Percentiles rank a stretch among this genome's conserved stretches.
phyloP scores from a whole-genome alignment of 2,888 invertebrate genomes.

The Hylaea fasciaria region DNA sequence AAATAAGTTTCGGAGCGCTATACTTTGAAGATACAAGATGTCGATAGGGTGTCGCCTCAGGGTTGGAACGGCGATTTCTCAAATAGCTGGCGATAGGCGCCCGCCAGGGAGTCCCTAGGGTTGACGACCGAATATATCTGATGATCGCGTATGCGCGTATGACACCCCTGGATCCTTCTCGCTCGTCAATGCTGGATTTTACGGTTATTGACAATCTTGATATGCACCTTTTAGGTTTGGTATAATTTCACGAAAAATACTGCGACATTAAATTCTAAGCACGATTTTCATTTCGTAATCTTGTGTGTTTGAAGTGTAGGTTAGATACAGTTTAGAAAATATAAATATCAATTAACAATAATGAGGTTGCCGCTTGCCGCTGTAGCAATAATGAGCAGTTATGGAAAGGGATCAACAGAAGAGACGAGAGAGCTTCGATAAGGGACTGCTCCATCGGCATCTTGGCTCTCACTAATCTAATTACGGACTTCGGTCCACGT shows the following conservation, averaged over 20 bases:
- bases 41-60: conserved; percentile 44
- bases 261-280: neutral
- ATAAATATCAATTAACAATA: no score
- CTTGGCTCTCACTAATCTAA: conserved; percentile 70
- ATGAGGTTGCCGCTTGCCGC: no score
- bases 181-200: conserved; percentile 26
- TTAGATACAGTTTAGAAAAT: no score
- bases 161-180: conserved; percentile 35
- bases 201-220: conserved; percentile 30
- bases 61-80: conserved; percentile 41
- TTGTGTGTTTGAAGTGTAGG: no score
- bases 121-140: conserved; percentile 56
- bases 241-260: conserved; percentile 24
- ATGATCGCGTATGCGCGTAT: conserved; percentile 39
- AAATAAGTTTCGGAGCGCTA: conserved; percentile 23
- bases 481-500: conserved; percentile 60
- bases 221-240: conserved; percentile 25
- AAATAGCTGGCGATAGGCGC: conserved; percentile 47
- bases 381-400: conserved; percentile 6
- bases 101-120: conserved; percentile 47
- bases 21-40: conserved; percentile 37
- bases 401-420: conserved; percentile 51
- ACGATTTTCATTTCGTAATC: neutral
- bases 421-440: conserved; percentile 60
- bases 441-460: conserved; percentile 55